Conservation (phyloP, 2,888 invertebrate species). For the Ypsolopha sequella region DNA sequence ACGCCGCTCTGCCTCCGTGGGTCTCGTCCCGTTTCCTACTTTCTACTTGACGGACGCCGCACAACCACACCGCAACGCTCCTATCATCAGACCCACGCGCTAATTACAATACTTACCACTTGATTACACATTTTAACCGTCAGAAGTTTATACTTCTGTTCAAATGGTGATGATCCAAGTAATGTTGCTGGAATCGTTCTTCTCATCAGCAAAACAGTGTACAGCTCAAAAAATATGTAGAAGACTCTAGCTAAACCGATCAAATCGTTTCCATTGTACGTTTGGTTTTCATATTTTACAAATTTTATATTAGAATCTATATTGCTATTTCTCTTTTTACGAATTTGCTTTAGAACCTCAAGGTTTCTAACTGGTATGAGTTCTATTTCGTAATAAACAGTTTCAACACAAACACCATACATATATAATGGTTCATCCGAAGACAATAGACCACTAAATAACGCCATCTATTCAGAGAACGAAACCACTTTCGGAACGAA, state of each 20-base stretch:
- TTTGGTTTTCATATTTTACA: no score
- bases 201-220: no score
- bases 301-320: no score
- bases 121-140: constrained; percentile 4
- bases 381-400: constrained; percentile 4
- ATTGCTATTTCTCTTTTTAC: no score
- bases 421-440: constrained; percentile 2
- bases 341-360: no score
- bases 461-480: constrained; percentile 33
- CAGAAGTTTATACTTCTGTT: neutral
- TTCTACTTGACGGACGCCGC: constrained; percentile 22
- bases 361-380: no score
- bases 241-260: no score
- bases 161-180: neutral
- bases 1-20: constrained; percentile 14
- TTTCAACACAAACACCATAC: constrained; percentile 14
- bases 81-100: constrained; percentile 19
- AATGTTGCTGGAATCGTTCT: no score
- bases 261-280: no score
- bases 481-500: constrained; percentile 34
- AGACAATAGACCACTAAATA: constrained; percentile 40
- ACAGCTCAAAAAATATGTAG: no score
- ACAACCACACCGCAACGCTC: constrained; percentile 16
- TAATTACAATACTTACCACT: constrained; percentile 14
- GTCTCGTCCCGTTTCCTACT: constrained; percentile 27